Evolutionary conservation across 2,797 vertebrate species (phyloP).

Genomic region (Gila robusta): DNA sequence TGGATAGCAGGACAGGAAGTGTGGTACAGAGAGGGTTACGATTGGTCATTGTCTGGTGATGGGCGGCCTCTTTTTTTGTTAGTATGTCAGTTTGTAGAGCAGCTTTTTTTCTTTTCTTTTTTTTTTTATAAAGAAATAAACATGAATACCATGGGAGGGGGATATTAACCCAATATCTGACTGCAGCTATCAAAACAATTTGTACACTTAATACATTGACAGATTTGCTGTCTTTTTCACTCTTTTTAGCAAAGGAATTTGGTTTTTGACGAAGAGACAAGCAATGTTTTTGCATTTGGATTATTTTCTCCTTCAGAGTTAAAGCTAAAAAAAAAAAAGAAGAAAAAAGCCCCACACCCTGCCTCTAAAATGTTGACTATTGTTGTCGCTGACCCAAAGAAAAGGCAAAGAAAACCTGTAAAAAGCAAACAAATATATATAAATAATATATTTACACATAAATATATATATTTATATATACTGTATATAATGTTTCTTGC

Average conservation of each 20-base stretch:
- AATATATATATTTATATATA: conserved; percentile 69
- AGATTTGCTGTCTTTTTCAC: conserved; percentile 81
- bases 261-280: conserved; percentile 89
- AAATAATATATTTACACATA: conserved; percentile 78
- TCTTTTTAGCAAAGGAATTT: conserved; percentile 86
- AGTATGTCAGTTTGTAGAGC: conserved; percentile 39
- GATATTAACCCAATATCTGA: conserved; percentile 48
- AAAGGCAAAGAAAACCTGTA: conserved; percentile 72
- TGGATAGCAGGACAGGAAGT: conserved; percentile 49
- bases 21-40: conserved; percentile 38
- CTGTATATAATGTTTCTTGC: conserved; percentile 77
- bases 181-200: conserved; percentile 72
- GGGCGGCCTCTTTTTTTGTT: conserved; percentile 17
- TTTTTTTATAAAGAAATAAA: conserved; percentile 40
- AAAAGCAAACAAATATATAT: conserved; percentile 84
- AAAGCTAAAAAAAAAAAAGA: conserved; percentile 83
- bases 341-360: conserved; percentile 58
- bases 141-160: conserved; percentile 41
- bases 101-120: conserved; percentile 27
- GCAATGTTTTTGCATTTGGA: conserved; percentile 89
- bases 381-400: conserved; percentile 71
- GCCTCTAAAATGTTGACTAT: conserved; percentile 72
- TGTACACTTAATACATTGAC: conserved; percentile 73
- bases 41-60: conserved; percentile 33
- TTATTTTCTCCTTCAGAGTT: conserved; percentile 84